Base-by-base conservation (phyloP, 2,888 invertebrate genomes). In the Eurytoma californica region DNA sequence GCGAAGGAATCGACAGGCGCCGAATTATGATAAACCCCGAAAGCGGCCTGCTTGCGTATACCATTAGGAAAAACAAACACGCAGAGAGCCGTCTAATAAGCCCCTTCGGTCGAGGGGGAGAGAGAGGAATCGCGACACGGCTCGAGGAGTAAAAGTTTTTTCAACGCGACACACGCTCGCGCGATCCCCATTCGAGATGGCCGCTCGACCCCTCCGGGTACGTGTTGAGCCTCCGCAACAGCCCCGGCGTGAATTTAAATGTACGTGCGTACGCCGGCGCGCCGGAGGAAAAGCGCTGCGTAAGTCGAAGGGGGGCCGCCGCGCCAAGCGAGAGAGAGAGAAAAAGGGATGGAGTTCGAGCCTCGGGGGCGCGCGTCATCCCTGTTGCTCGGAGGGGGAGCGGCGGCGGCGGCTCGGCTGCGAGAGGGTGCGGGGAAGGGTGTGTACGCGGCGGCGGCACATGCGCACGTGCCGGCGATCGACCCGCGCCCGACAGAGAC, bases 401-500 rank as follows among this genome's bases (percentile, higher is more conserved):
- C 24, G 4, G 30, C 28, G n/a, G 18, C 39, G 39, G 39, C 39
- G 39, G 39, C 39, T 39, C 39, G 39, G 28, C 16, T 30, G 20
- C 39, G 55, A 55, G 63, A 78, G 78, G 76, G 81, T 75, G 72
- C 18, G 69, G 65, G 77, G 77, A 76, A 66, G 77, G 67, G 67
- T 53, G 67, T 16, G 39, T 20, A 51, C 14, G 24, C 18, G 20
- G 12, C 16, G 60, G 80, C 79, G 75, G 78, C 76, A 80, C 82
- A 82, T 83, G 85, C 87, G 84, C 88, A 83, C 84, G 87, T 87
- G 87, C 84, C 77, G 77, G 75, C 79, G 79, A 79, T 83, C 84
- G 77, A 79, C 79, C 73, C 68, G 81, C 84, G 86, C 87, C 86
- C n/a, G 58, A 60, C 20, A 60, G 30, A 72, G 47, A 58, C 84